Evolutionary conservation across 2,113 vertebrate genomes (phyloP).

Genomic region (Nipponia nippon): DNA sequence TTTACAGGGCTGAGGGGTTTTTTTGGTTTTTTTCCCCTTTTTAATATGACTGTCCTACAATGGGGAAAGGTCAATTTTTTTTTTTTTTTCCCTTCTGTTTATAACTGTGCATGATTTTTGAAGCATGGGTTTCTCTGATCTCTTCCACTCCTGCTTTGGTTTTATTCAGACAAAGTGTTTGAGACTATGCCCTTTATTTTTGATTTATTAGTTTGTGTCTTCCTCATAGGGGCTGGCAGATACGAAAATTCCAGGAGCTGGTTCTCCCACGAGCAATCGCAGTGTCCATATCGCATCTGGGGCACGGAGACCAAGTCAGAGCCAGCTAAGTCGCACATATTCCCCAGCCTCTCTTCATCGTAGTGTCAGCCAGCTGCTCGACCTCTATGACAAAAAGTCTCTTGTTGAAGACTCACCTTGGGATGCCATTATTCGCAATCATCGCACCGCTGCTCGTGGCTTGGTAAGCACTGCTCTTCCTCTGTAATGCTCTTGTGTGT

Average conservation of each 20-base stretch:
- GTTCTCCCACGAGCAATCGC: constrained; percentile 69
- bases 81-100: neutral
- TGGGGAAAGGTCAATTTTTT: neutral
- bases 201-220: neutral
- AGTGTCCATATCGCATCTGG: constrained; percentile 67
- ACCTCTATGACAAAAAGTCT: constrained; percentile 82
- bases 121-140: neutral
- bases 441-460: constrained; percentile 66
- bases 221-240: constrained; percentile 81
- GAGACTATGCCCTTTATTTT: neutral
- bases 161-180: neutral
- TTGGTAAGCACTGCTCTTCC: constrained; percentile 78
- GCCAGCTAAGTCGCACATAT: constrained; percentile 72
- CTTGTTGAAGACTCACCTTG: constrained; percentile 79
- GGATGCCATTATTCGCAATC: constrained; percentile 82
- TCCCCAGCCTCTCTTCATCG: constrained; percentile 83
- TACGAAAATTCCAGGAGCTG: constrained; percentile 76
- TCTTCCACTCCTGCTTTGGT: neutral
- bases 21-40: neutral
- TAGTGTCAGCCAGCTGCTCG: constrained; percentile 88
- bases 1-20: fast-evolving
- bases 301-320: constrained; percentile 75
- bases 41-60: neutral
- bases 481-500: fast-evolving
- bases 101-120: neutral